These are phyloP conservation scores for Zeuzera pyrina DNA, from an alignment of 2,888 invertebrate species.

Conservation along the genomic window DNA sequence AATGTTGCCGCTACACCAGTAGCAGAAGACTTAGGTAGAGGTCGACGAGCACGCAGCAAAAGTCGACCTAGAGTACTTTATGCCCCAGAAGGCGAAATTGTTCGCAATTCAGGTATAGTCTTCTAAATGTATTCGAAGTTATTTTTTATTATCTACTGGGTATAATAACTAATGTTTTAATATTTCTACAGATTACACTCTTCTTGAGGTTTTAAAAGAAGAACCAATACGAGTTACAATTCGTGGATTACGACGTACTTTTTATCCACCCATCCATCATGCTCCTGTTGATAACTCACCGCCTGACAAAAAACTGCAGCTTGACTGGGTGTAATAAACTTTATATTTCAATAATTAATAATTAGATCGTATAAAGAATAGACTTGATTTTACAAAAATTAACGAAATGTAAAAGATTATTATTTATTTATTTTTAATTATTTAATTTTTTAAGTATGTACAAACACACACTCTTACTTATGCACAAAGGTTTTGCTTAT, in stretches of 20 bases:
- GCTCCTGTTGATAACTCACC: slow-evolving; percentile 88
- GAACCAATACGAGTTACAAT: slow-evolving; percentile 89
- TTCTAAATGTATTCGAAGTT: no score
- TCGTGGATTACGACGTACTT: slow-evolving; percentile 85
- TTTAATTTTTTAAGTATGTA: no score
- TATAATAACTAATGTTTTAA: no score
- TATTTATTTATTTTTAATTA: no score
- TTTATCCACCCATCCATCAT: slow-evolving; percentile 90
- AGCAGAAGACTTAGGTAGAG: slow-evolving; percentile 46
- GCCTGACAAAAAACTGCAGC: slow-evolving; percentile 88
- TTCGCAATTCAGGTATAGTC: slow-evolving; percentile 77
- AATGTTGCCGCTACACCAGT: slow-evolving; percentile 52
- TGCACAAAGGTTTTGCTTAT: no score
- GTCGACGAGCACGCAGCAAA: slow-evolving; percentile 82
- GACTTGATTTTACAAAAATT: no score
- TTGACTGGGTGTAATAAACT: slow-evolving; percentile 89
- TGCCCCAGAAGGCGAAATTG: slow-evolving; percentile 86
- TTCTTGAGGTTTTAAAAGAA: slow-evolving; percentile 88
- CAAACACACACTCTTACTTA: no score
- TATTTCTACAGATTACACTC: slow-evolving; percentile 88
- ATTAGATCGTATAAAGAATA: no score
- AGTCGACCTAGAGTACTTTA: slow-evolving; percentile 88
- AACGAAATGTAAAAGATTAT: no score
- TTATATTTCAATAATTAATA: no score
- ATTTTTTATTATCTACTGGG: no score